Percentiles rank a stretch among this genome's conserved stretches.
These are phyloP conservation scores for Forbesichthys papilliferus DNA, from an alignment of 2,113 vertebrate species.

Conservation along the genomic window DNA sequence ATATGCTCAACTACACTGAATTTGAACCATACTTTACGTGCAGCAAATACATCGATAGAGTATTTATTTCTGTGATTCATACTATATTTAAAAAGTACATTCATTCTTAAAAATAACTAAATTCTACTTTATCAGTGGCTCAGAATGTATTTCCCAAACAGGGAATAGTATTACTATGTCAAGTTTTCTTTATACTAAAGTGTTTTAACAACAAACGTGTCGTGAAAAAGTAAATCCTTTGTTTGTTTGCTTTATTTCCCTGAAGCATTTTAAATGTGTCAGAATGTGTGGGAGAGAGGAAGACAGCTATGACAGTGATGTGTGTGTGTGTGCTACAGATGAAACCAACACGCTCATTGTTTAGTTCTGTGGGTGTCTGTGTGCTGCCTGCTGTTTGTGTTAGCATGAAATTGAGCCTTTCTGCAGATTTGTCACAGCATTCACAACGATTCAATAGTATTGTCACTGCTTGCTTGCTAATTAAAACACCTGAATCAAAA, in stretches of 20 bases:
- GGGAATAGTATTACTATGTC: constrained; percentile 2
- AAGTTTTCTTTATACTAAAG: constrained; percentile 1
- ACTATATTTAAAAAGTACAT: too few relatives aligned
- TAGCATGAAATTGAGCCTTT: too few relatives aligned
- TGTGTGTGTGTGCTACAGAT: neutral
- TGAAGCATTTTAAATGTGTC: constrained; percentile 24
- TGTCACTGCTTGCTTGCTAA: too few relatives aligned
- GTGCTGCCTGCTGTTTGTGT: neutral
- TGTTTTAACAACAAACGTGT: constrained; percentile 12
- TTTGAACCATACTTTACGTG: too few relatives aligned
- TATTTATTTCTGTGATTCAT: too few relatives aligned
- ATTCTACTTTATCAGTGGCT: neutral
- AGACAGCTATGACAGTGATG: constrained; percentile 46
- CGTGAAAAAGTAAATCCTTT: constrained; percentile 46
- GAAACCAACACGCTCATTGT: neutral
- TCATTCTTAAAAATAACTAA: neutral
- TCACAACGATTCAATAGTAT: too few relatives aligned
- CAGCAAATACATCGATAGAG: too few relatives aligned
- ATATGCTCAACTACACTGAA: too few relatives aligned
- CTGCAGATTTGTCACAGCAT: too few relatives aligned
- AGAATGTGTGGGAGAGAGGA: constrained; percentile 26
- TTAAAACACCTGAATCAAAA: too few relatives aligned
- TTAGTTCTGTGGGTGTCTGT: too few relatives aligned
- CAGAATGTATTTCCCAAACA: constrained; percentile 4
- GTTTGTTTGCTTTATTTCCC: constrained; percentile 50